Base-by-base conservation (phyloP, 1,140 invertebrate species). In the Portunus trituberculatus region DNA sequence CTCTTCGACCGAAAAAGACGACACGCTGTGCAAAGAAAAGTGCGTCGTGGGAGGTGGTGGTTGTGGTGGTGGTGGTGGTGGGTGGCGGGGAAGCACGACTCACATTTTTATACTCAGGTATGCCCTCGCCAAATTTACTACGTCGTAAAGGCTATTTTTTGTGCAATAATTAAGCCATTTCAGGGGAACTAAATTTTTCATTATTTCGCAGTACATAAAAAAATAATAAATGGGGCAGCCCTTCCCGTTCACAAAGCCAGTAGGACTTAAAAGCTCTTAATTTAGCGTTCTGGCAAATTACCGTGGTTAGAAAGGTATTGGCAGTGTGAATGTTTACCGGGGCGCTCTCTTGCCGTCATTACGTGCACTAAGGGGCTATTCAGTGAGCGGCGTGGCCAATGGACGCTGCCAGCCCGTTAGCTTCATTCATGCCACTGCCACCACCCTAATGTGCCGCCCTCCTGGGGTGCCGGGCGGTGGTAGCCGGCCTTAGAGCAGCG, bases 231-330 rank as follows among this genome's bases (percentile, higher is more conserved):
- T n/a, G 67, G 67, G 20, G 25, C 67, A 76, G 67, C 67, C 67
- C 67, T n/a, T 76, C 67, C 20, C 67, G 67, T 76, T 76, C 67
- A 76, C 67, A 76, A 76, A 76, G 67, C 67, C 25, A n/a, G 67
- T 76, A n/a, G 39, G 52, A 76, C 29, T 91, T 32, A 91, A 91
- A 91, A 76, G 52, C 52, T 76, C 90, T 91, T 91, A 91, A 91
- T 91, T 91, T 76, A 76, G 90, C 90, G 90, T 91, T 59, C 8
- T 32, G 90, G 25, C 90, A 76, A 91, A 91, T 91, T 91, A 39
- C 90, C 90, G 67, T 91, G 67, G 90, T 91, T 91, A 91, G 90
- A 25, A 59, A 91, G 89, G 89, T 28, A 31, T 28, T 91, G 48
- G 90, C 59, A 91, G 52, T 76, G 90, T 76, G 90, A 76, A 91